Evolutionary conservation across 2,888 invertebrate species (phyloP).

Genomic region (Athalia rosae): DNA sequence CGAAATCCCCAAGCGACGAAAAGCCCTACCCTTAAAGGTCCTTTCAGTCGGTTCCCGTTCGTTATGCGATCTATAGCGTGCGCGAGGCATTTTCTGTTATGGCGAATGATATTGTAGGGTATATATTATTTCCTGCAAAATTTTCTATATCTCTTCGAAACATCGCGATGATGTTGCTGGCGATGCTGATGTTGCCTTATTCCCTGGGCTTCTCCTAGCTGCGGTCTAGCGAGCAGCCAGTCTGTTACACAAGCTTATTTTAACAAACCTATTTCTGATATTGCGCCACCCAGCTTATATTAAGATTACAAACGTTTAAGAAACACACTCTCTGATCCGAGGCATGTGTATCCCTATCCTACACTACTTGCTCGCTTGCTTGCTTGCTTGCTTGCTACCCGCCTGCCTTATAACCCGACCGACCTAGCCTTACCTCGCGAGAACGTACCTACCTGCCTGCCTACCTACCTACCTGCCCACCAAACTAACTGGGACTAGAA

Average conservation of each 20-base stretch:
- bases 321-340: constrained; percentile 26
- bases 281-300: constrained; percentile 62
- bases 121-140: neutral
- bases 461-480: constrained; percentile 14
- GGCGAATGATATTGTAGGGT: constrained; percentile 16
- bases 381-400: neutral
- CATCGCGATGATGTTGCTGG: neutral
- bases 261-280: constrained; percentile 67
- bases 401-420: neutral
- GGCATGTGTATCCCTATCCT: constrained; percentile 22
- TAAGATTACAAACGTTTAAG: constrained; percentile 63
- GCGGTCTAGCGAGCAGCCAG: constrained; percentile 43
- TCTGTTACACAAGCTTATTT: constrained; percentile 59
- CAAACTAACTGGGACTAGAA: neutral
- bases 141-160: neutral
- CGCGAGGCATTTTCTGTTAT: constrained; percentile 8
- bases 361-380: neutral
- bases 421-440: constrained; percentile 1
- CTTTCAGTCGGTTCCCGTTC: neutral
- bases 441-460: neutral
- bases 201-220: constrained; percentile 32
- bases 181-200: constrained; percentile 10
- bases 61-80: neutral
- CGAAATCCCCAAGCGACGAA: constrained; percentile 4
- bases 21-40: constrained; percentile 6